These are phyloP conservation scores for Dromaius novaehollandiae DNA, from an alignment of 2,113 vertebrate genomes.

Conservation along the genomic window DNA sequence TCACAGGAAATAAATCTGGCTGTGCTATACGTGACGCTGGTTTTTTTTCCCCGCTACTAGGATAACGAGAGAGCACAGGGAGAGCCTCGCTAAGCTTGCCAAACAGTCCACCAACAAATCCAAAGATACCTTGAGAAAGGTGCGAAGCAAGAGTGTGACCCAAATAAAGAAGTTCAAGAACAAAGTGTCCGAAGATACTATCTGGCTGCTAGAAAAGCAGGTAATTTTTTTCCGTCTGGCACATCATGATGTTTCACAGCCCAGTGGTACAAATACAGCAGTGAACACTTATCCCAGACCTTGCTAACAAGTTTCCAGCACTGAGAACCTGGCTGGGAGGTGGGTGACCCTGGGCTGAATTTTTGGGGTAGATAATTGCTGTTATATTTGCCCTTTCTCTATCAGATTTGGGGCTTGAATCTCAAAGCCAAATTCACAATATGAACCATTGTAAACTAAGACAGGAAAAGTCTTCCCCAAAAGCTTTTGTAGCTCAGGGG, in stretches of 20 bases:
- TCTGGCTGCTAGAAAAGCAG: slow-evolving; percentile 93
- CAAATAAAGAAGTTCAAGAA: slow-evolving; percentile 88
- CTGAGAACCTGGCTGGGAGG: not conserved
- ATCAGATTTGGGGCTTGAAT: not conserved
- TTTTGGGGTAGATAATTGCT: not conserved
- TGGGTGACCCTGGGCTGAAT: not conserved
- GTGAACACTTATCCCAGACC: not conserved
- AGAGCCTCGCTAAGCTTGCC: slow-evolving; percentile 88
- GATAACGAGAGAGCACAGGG: slow-evolving; percentile 92
- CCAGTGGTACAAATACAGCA: not conserved
- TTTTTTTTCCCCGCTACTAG: slow-evolving; percentile 60
- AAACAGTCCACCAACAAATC: slow-evolving; percentile 93
- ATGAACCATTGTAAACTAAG: not conserved
- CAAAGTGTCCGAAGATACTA: slow-evolving; percentile 89
- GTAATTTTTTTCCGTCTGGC: slow-evolving; percentile 63
- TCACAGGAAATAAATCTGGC: not conserved
- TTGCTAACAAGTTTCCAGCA: not conserved
- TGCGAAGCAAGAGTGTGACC: slow-evolving; percentile 80
- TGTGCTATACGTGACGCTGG: not conserved
- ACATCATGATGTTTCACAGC: not conserved
- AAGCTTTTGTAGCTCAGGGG: fast-evolving
- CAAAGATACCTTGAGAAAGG: slow-evolving; percentile 89
- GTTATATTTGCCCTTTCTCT: not conserved
- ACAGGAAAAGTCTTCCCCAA: not conserved
- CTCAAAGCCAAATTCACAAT: not conserved